Conservation (phyloP, 2,888 invertebrate species). For the Heliconius charithonia region DNA sequence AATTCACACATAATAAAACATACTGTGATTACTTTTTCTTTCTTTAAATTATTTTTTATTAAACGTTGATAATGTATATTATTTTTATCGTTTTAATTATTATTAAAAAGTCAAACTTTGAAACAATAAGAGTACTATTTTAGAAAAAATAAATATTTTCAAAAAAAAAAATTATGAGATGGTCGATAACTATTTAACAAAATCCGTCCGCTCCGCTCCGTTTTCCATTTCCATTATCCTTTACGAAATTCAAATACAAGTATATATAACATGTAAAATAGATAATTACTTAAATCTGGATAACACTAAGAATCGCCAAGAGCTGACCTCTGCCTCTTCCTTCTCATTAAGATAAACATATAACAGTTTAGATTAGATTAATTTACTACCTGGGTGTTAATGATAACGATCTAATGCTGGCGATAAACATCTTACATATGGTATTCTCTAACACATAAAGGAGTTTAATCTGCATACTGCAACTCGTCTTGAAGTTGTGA, state of each 20-base stretch:
- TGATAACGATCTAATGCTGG: conserved; percentile 36
- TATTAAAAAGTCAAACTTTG: too few species aligned
- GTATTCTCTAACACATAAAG: conserved; percentile 30
- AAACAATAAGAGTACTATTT: too few species aligned
- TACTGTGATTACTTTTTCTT: background rate
- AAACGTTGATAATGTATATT: too few species aligned
- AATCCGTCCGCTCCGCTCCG: too few species aligned
- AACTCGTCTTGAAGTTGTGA: conserved; percentile 11
- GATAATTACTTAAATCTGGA: conserved; percentile 11
- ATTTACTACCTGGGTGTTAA: conserved; percentile 37
- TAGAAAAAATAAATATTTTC: too few species aligned
- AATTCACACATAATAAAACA: too few species aligned
- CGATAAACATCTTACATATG: conserved; percentile 25
- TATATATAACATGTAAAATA: background rate
- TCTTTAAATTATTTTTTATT: background rate
- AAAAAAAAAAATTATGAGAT: too few species aligned
- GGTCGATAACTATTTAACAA: too few species aligned
- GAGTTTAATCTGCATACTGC: conserved; percentile 24
- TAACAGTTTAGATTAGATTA: conserved; percentile 42
- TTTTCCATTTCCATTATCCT: background rate
- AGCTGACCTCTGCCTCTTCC: conserved; percentile 40
- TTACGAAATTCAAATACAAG: background rate
- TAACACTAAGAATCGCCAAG: conserved; percentile 36
- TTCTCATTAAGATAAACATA: conserved; percentile 43
- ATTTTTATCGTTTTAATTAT: too few species aligned